Conservation (phyloP, 2,888 invertebrate species). For the Anoplius nigerrimus region DNA sequence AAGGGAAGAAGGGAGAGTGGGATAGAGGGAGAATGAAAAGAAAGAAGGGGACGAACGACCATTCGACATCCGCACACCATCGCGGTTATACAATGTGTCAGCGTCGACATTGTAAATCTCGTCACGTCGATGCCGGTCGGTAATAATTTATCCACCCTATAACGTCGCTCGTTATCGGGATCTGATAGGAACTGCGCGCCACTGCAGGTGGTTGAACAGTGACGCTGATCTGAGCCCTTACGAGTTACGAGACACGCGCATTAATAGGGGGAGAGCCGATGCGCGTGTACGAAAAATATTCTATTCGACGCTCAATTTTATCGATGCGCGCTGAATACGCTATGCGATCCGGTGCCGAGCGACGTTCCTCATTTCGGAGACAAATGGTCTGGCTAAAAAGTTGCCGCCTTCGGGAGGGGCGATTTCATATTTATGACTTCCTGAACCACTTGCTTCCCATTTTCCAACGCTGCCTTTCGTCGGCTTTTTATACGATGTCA, state of each 20-base stretch:
- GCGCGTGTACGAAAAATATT: not conserved
- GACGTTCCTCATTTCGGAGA: no score
- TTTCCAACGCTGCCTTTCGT: no score
- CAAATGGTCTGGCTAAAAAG: no score
- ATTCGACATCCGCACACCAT: not conserved
- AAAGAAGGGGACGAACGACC: conserved; percentile 9
- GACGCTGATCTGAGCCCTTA: not conserved
- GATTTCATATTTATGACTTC: no score
- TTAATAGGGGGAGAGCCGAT: not conserved
- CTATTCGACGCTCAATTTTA: not conserved
- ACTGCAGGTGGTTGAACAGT: conserved; percentile 18
- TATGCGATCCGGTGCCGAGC: no score
- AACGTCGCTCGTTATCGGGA: conserved; percentile 51
- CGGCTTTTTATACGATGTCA: no score
- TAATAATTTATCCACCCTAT: conserved; percentile 54
- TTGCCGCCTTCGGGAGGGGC: no score
- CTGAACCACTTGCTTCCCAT: no score
- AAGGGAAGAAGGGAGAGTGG: not conserved
- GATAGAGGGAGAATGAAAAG: not conserved
- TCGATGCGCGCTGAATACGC: not conserved
- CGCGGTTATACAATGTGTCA: conserved; percentile 3
- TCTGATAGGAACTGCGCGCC: conserved; percentile 46
- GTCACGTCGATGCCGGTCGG: conserved; percentile 48
- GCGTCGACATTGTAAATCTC: conserved; percentile 50
- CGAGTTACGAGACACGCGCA: not conserved